Evolutionary conservation across 2,888 invertebrate genomes (phyloP).

Genomic region (Drosophila quinaria): DNA sequence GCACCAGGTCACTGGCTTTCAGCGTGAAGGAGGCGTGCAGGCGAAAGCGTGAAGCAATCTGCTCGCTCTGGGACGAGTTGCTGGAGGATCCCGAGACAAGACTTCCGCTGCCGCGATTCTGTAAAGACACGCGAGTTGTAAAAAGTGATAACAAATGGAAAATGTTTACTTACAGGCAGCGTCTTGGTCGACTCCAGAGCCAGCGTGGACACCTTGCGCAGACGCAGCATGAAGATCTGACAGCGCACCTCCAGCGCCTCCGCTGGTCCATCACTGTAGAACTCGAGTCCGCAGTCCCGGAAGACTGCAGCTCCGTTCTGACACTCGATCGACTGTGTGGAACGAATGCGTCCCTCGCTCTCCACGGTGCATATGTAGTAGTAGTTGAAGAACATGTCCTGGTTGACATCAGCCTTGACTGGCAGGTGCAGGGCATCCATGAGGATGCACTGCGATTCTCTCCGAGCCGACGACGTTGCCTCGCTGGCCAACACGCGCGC

Average conservation of each 20-base stretch:
- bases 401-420: constrained; percentile 73
- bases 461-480: constrained; percentile 11
- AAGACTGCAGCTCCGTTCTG: constrained; percentile 79
- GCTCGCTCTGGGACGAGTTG: constrained; percentile 64
- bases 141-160: neutral
- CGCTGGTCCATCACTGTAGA: constrained; percentile 62
- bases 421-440: constrained; percentile 82
- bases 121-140: neutral
- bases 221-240: constrained; percentile 86
- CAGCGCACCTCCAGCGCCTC: constrained; percentile 84
- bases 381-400: constrained; percentile 84
- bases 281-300: constrained; percentile 83
- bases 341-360: constrained; percentile 81
- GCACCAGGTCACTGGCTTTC: constrained; percentile 71
- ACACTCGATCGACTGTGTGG: constrained; percentile 84
- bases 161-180: constrained; percentile 48
- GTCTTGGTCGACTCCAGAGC: constrained; percentile 65
- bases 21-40: constrained; percentile 82
- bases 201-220: constrained; percentile 83
- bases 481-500: neutral
- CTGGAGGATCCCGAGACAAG: constrained; percentile 57
- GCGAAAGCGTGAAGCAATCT: constrained; percentile 83
- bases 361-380: constrained; percentile 85
- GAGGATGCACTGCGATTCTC: constrained; percentile 59
- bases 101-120: constrained; percentile 63